Evolutionary conservation across 2,888 invertebrate genomes (phyloP), one percentile per base, ranked within the genome.

Genomic region (Eupithecia centaureata): DNA sequence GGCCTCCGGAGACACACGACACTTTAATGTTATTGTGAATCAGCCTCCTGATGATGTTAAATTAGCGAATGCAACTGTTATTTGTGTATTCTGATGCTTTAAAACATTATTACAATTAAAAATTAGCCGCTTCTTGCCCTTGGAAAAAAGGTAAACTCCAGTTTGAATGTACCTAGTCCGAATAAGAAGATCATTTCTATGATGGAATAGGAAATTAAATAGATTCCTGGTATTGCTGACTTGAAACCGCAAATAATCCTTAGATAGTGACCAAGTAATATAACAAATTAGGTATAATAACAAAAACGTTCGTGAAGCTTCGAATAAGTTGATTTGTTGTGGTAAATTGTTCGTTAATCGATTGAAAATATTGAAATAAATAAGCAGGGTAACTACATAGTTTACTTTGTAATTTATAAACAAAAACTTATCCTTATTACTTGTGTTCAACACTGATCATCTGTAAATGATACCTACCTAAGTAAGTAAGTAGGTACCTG

Each of bases 1-100:
- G 68, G 74, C 77, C 78, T 74, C 73, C 68, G 74, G 75, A 80
- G 86, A 86, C 82, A 86, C 80, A 82, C 79, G 87, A 86, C 84
- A 85, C 85, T 80, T 72, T 80, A 78, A 72, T 80, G 76, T 81
- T 80, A 77, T 80, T 79, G 79, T 78, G 79, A 81, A 70, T 71
- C 61, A 68, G 65, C 59, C 54, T 61, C 52, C 57, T 67, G 67
- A 54, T 68, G 65, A 63, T 67, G 69, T 71, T 32, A 67, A 70
- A 68, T 72, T 65, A 69, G 65, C 73, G 70, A 57, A 57, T 32
- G 13, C 56, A 28, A 18, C 12, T n/a, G 30, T 56, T 2, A 33
- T 57, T 57, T 56, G 30, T 56, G 15, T 56, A 28, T 30, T 27
- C 15, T 10, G 18, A 25, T 30, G 52, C 2, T 27, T 57, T 22